phyloP scores from a whole-genome alignment of 2,113 vertebrate species.

The Syrrhaptes paradoxus region DNA sequence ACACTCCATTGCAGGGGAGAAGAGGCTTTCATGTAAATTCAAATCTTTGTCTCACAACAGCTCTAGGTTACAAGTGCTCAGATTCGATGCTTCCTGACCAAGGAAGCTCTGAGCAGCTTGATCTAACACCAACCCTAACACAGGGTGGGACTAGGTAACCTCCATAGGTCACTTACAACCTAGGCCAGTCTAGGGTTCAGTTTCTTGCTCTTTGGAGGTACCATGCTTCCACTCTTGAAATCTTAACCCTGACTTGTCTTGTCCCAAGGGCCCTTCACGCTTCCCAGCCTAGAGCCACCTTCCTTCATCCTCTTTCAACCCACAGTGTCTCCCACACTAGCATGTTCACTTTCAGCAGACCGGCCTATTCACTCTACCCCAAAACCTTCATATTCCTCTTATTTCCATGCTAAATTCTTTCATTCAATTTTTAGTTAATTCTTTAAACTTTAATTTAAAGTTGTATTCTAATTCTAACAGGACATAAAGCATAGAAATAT shows the following conservation, averaged over 20 bases:
- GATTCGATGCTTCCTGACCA: background rate
- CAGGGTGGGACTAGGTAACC: background rate
- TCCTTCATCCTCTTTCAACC: background rate
- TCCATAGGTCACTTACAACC: background rate
- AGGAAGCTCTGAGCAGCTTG: background rate
- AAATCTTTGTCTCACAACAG: background rate
- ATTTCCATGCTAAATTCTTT: background rate
- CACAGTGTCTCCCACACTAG: background rate
- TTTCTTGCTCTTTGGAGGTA: background rate
- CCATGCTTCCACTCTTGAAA: background rate
- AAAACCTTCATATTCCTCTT: background rate
- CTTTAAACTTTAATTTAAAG: background rate
- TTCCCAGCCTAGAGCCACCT: background rate
- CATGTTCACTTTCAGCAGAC: background rate
- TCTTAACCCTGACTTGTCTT: background rate
- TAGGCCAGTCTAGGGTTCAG: background rate
- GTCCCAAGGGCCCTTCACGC: background rate
- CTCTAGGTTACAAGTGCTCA: background rate
- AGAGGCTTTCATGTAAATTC: background rate
- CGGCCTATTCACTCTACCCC: background rate
- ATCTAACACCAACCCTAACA: background rate
- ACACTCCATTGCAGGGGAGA: background rate
- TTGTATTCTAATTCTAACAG: background rate
- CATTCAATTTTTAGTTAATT: background rate
- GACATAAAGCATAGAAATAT: background rate